phyloP scores from a whole-genome alignment of 2,113 vertebrate species.

The Nycticorax nycticorax region DNA sequence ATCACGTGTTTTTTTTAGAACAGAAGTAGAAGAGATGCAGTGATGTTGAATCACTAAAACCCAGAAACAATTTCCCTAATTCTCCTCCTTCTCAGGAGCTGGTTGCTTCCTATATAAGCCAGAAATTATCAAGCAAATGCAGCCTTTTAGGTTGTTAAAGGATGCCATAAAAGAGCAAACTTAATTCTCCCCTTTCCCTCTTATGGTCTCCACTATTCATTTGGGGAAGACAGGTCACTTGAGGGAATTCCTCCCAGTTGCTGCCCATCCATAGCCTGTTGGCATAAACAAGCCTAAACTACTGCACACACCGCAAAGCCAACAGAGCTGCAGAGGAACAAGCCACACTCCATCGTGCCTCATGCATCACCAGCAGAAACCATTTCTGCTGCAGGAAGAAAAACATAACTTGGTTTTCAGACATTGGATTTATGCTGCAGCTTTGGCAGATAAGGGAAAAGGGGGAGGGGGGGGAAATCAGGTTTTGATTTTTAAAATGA shows the following conservation, averaged over 20 bases:
- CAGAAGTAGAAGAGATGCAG: not conserved
- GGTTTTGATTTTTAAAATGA: constrained; percentile 50
- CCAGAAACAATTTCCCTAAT: not conserved
- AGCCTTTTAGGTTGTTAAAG: not conserved
- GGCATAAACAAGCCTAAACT: not conserved
- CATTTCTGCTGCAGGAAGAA: not conserved
- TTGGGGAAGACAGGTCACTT: not conserved
- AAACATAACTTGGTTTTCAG: not conserved
- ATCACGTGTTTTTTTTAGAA: not conserved
- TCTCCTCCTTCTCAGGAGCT: not conserved
- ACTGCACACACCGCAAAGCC: not conserved
- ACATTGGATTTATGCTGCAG: not conserved
- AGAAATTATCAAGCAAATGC: not conserved
- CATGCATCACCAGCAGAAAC: not conserved
- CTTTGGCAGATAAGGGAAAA: not conserved
- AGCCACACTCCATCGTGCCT: not conserved
- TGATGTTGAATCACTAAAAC: not conserved
- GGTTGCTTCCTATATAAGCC: not conserved
- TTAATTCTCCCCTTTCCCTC: not conserved
- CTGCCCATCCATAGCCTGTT: not conserved
- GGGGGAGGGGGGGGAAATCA: not conserved
- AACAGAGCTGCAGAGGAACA: not conserved
- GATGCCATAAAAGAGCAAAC: not conserved
- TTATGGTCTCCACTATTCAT: not conserved
- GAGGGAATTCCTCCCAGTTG: not conserved